Conservation (phyloP, 1,140 invertebrate genomes). For the Solenopsis invicta region DNA sequence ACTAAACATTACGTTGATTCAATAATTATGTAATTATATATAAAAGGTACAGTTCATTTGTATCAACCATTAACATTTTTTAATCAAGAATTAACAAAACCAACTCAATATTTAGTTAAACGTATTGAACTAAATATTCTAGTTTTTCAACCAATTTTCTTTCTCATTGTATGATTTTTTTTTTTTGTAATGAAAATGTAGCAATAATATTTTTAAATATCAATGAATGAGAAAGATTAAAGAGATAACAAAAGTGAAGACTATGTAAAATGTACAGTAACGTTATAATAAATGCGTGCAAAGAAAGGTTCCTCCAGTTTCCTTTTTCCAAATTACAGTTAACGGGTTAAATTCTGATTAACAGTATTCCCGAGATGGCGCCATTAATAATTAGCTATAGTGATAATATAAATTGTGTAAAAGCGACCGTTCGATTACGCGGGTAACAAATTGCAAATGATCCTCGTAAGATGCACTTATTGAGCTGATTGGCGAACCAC, state of each 20-base stretch:
- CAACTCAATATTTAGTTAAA: no score
- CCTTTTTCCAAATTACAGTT: neutral
- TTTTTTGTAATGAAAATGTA: neutral
- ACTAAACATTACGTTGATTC: no score
- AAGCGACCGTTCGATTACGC: neutral
- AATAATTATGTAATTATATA: no score
- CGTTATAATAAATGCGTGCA: neutral
- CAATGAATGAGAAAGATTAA: conserved; percentile 3
- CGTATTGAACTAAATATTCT: no score
- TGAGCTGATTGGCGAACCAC: conserved; percentile 46
- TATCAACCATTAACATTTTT: no score
- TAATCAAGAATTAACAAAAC: no score
- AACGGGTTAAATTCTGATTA: conserved; percentile 5
- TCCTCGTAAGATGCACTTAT: conserved; percentile 44
- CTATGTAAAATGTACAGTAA: neutral
- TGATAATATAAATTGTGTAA: neutral
- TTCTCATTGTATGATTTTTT: neutral
- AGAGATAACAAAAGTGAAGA: neutral
- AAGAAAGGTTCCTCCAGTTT: neutral
- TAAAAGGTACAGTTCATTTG: no score
- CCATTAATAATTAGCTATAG: conserved; percentile 17
- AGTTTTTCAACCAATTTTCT: no score
- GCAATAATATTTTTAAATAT: neutral
- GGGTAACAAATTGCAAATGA: conserved; percentile 53
- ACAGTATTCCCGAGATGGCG: neutral